Evolutionary conservation across 2,888 invertebrate species (phyloP), one percentile per base, ranked within the genome.

Genomic region (Osmoderma eremita): DNA sequence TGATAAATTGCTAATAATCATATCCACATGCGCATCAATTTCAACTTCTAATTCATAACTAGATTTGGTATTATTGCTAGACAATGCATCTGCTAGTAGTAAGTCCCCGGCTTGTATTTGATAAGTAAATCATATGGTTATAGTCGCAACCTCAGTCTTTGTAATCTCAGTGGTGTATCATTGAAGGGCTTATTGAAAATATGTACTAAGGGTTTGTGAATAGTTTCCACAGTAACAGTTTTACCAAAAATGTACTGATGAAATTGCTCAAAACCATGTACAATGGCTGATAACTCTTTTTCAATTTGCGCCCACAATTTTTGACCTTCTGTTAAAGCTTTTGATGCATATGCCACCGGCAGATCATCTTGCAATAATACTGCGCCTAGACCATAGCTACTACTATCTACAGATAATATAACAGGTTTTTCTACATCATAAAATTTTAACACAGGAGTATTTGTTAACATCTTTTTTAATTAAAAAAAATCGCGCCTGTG

Each of bases 301-400:
- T 78, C 75, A 1, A 77, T 65, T 58, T 74, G 74, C 5, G 72
- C 68, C 50, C 75, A 77, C 48, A 71, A 70, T 48, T 67, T 53
- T 65, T 77, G 72, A 3, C 71, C 54, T 12, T 56, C 53, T n/a
- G 73, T 74, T 20, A 76, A 58, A 1, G 74, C 50, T 48, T 70
- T 73, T 2, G 75, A 75, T 5, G 72, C 75, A 71, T 76, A 66
- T 13, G 50, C 51, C 12, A 73, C 67, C 5, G 75, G 73, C 15
- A 56, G 48, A 20, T 66, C 36, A 42, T 74, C 41, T 50, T 71
- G 69, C 13, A 70, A 18, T 12, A 71, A 18, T 36, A 69, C 68
- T 5, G 70, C 67, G 0, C 67, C 71, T 24, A 70, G 39, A 12
- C 75, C 77, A 56, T 20, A 51, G 64, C 72, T 62, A 8, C 20